Base-by-base conservation (phyloP, 2,888 invertebrate species). In the Lycocerus yunnanus region DNA sequence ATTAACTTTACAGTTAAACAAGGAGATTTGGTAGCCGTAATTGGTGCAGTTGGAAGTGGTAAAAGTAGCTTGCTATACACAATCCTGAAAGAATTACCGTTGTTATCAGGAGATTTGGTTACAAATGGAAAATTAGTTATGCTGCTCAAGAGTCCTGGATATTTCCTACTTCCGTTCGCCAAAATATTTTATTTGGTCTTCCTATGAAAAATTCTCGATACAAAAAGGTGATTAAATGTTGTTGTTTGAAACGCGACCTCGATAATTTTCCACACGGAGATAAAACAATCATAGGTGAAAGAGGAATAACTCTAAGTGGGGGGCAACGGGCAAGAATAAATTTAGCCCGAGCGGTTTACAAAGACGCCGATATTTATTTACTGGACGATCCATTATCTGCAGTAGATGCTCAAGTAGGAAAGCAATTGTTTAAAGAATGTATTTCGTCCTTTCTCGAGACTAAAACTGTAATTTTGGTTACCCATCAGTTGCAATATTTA, bases 131-230 rank as follows among this genome's bases (percentile, higher is more conserved):
- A 27, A 73, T 93, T 1, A 92, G 92, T 20, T 97, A 96, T 83
- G 93, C 94, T 0, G 90, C 94, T 58, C 96, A 96, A 83, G 93
- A 96, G 80, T 92, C 97, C 0, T 97, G 97, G 96, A 88, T 94
- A 5, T 94, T 94, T 81, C 91, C 92, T 0, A 92, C 93, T 82
- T 88, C 92, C 81, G 87, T 92, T 8, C 86, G 89, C 65, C 90
- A 92, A 78, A 93, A 93, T 82, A 95, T 98, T 79, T 85, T 96
- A 3, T 97, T 98, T 86, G 97, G 97, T 0, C 91, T 90, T 83
- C 88, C 90, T 77, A 93, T 90, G 91, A 92, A 92, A 80, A 88
- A 90, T 13, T 88, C 90, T 16, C 88, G 91, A 3, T 93, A 89
- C 85, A 93, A 89, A 85, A 87, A 90, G 68, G 92, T 91, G 58